Conservation (phyloP, 2,113 vertebrate genomes). For the Erythrolamprus reginae region DNA sequence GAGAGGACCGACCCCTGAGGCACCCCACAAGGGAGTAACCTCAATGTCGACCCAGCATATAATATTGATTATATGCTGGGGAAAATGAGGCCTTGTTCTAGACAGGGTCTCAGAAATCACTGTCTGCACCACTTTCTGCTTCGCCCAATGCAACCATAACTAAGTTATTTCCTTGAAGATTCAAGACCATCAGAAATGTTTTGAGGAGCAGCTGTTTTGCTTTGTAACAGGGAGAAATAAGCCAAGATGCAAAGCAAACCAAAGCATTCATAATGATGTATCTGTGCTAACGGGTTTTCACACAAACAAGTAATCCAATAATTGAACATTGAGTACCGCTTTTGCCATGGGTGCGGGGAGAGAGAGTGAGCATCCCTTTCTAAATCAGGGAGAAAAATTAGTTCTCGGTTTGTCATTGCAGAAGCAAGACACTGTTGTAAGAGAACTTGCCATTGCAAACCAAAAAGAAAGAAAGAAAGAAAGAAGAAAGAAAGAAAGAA, state of each 20-base stretch:
- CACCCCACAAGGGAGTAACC: too few species aligned
- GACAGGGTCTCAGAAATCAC: not conserved
- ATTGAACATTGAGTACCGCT: not conserved
- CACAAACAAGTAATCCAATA: not conserved
- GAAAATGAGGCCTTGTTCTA: not conserved
- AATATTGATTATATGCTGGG: not conserved
- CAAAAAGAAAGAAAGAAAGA: slow-evolving; percentile 35
- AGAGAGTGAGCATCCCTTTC: not conserved
- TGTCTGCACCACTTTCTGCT: not conserved
- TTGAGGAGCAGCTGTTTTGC: not conserved
- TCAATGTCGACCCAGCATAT: too few species aligned
- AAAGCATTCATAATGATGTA: too few species aligned
- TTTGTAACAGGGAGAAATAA: not conserved
- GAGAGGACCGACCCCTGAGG: too few species aligned
- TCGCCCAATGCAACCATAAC: too few species aligned
- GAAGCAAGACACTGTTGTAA: slow-evolving; percentile 27
- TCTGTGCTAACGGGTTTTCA: not conserved
- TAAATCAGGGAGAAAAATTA: not conserved
- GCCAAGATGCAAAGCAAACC: not conserved
- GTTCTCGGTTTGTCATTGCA: slow-evolving; percentile 47
- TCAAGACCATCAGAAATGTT: not conserved
- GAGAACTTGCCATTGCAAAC: slow-evolving; percentile 44
- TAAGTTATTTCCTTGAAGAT: not conserved
- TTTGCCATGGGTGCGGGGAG: not conserved
- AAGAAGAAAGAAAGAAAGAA: slow-evolving; percentile 45